A percentile compares a stretch with the other conserved stretches of the same genome.
Conservation (phyloP, 2,797 vertebrate genomes). For the Sebastes ruberrimus region DNA sequence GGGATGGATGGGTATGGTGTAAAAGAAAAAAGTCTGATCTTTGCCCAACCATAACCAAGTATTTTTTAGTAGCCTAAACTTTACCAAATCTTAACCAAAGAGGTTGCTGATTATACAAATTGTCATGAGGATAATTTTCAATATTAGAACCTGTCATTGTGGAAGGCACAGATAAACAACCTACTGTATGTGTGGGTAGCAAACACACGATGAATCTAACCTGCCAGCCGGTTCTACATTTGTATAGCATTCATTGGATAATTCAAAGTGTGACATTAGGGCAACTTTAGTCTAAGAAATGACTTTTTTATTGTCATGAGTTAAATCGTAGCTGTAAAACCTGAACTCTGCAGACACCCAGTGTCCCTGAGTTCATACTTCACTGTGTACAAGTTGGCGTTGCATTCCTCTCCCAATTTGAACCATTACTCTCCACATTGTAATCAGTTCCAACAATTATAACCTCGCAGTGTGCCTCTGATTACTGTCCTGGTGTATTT, state of each 20-base stretch:
- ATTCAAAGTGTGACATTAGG: neutral
- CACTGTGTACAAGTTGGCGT: constrained; percentile 48
- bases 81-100: neutral
- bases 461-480: constrained; percentile 79
- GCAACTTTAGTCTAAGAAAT: neutral
- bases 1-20: neutral
- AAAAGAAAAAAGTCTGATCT: neutral
- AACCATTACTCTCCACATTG: constrained; percentile 80
- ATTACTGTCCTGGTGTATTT: constrained; percentile 85
- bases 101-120: neutral
- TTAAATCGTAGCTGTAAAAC: neutral
- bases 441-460: constrained; percentile 93
- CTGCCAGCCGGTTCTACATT: neutral
- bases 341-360: constrained; percentile 23
- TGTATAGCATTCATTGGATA: neutral
- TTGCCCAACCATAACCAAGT: neutral
- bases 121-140: neutral
- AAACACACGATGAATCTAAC: neutral
- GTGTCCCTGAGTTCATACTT: constrained; percentile 55
- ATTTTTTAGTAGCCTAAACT: neutral
- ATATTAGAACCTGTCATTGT: neutral
- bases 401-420: constrained; percentile 55
- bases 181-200: neutral
- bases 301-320: neutral
- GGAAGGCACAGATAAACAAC: neutral